Conservation (phyloP, 2,113 vertebrate species). For the Leptobrachium ailaonicum region DNA sequence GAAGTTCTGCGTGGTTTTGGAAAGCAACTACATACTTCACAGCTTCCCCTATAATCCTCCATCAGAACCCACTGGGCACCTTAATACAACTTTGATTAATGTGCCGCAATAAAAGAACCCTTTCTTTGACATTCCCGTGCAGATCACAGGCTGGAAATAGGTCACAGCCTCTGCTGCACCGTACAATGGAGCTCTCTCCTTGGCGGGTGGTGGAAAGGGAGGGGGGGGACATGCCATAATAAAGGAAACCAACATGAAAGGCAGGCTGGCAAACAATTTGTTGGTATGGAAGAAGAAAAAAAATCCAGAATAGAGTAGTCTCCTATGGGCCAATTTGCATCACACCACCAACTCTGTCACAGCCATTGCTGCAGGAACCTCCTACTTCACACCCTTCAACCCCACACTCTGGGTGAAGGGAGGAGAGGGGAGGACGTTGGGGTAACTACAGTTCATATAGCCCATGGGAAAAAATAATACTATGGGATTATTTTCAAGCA, state of each 20-base stretch:
- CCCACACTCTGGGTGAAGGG: not conserved
- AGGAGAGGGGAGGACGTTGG: slow-evolving; percentile 32
- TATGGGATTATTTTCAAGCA: not conserved
- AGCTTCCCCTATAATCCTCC: slow-evolving; percentile 26
- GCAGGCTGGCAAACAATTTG: slow-evolving; percentile 29
- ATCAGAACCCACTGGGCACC: slow-evolving; percentile 8
- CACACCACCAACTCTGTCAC: slow-evolving; percentile 70
- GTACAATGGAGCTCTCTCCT: slow-evolving; percentile 30
- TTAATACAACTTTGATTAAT: slow-evolving; percentile 38
- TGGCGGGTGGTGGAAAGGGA: not conserved
- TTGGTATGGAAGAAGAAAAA: not conserved
- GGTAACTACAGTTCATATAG: slow-evolving; percentile 66
- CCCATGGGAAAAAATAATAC: slow-evolving; percentile 9
- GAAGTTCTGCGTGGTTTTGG: slow-evolving; percentile 7
- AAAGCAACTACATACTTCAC: slow-evolving; percentile 24
- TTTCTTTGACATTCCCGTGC: slow-evolving; percentile 49
- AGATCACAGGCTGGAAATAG: slow-evolving; percentile 50
- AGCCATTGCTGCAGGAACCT: slow-evolving; percentile 61
- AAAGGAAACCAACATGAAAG: slow-evolving; percentile 41
- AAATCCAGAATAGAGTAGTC: slow-evolving; percentile 59
- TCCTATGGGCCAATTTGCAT: slow-evolving; percentile 67
- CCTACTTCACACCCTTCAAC: slow-evolving; percentile 54
- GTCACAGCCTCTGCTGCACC: slow-evolving; percentile 65
- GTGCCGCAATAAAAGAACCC: slow-evolving; percentile 54
- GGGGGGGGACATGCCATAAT: slow-evolving; percentile 20